A percentile compares a stretch with the other conserved stretches of the same genome.
Conservation (phyloP, 2,797 vertebrate genomes). For the Melanotaenia boesemani region DNA sequence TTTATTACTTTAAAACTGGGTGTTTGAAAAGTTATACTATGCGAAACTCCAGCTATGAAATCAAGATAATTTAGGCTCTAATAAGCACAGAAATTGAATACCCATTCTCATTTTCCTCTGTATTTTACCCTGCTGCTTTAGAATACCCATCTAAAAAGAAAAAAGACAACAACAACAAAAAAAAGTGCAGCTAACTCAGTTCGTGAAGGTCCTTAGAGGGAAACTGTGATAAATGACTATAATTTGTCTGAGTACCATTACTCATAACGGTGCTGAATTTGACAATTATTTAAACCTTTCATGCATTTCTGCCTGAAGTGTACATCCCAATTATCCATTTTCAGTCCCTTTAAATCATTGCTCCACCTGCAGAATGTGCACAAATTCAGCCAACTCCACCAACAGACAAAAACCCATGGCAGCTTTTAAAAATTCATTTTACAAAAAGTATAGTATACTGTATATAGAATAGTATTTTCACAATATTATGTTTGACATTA, state of each 20-base stretch:
- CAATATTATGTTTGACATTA: slow-evolving; percentile 3
- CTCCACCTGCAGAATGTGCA: neutral
- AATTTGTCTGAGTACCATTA: slow-evolving; percentile 41
- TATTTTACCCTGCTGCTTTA: neutral
- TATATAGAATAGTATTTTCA: neutral
- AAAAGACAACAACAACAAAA: neutral
- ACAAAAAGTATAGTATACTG: neutral
- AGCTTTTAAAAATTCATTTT: neutral
- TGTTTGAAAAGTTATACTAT: neutral
- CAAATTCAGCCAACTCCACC: neutral
- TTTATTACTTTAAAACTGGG: too few species aligned
- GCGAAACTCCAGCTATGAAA: neutral
- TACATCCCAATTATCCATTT: rapidly evolving
- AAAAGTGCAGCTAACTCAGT: neutral
- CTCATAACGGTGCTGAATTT: slow-evolving; percentile 25
- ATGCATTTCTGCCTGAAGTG: slow-evolving; percentile 6
- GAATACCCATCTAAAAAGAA: slow-evolving; percentile 19
- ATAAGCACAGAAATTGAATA: neutral
- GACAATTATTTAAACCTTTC: slow-evolving; percentile 39
- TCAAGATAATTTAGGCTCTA: neutral
- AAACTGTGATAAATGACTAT: slow-evolving; percentile 41
- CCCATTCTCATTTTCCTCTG: neutral
- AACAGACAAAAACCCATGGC: neutral
- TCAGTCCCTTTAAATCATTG: neutral
- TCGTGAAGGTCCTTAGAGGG: slow-evolving; percentile 10